Conservation (phyloP, 1,140 invertebrate genomes). For the Hylaeus volcanicus region DNA sequence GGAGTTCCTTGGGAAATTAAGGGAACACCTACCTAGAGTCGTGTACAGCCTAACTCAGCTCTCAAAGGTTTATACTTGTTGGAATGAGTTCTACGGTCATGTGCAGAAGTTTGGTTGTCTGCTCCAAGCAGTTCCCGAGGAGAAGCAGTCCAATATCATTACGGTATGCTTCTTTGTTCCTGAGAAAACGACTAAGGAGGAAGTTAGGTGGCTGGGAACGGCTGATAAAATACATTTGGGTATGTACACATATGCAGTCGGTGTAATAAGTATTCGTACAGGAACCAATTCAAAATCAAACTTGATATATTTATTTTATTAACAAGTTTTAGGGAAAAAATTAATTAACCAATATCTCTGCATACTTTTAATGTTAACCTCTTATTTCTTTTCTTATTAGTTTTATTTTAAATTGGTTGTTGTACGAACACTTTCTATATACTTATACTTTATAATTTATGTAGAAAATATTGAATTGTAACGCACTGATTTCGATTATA, state of each 20-base stretch:
- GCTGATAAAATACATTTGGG: conserved; percentile 53
- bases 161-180: conserved; percentile 39
- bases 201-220: conserved; percentile 47
- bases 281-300: too few relatives aligned
- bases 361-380: too few relatives aligned
- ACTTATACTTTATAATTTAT: too few relatives aligned
- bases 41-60: conserved; percentile 34
- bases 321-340: too few relatives aligned
- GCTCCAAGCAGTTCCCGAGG: conserved; percentile 47
- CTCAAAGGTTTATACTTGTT: conserved; percentile 21
- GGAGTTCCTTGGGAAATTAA: conserved; percentile 18
- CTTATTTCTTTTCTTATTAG: too few relatives aligned
- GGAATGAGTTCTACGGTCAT: conserved; percentile 49
- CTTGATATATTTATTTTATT: too few relatives aligned
- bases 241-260: conserved; percentile 3
- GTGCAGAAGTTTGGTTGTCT: conserved; percentile 53
- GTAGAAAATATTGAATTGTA: too few relatives aligned
- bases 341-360: too few relatives aligned
- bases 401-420: too few relatives aligned
- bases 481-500: conserved; percentile 19
- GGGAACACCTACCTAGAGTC: conserved; percentile 38
- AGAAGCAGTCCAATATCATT: conserved; percentile 26
- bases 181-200: conserved; percentile 1
- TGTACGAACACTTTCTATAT: too few relatives aligned
- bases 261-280: too few relatives aligned